Conservation (phyloP, 2,797 vertebrate genomes). For the Salmo trutta region DNA sequence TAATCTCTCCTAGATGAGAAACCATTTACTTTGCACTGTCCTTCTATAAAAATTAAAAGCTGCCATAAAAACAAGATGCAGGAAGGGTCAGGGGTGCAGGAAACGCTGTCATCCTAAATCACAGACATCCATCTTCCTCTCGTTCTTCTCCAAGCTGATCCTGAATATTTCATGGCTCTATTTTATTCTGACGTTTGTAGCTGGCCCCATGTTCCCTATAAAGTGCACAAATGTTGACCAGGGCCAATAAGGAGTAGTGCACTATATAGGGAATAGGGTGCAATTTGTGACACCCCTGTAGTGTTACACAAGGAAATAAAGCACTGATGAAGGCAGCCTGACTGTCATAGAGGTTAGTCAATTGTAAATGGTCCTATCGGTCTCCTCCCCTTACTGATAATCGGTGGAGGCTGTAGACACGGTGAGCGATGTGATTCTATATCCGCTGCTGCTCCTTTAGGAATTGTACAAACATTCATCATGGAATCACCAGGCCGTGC, state of each 20-base stretch:
- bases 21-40: constrained; percentile 89
- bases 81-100: constrained; percentile 24
- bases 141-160: constrained; percentile 75
- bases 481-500: constrained; percentile 89
- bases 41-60: constrained; percentile 93
- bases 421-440: constrained; percentile 83
- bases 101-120: constrained; percentile 83
- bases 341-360: constrained; percentile 95
- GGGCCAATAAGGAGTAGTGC: not conserved
- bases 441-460: constrained; percentile 83
- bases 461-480: constrained; percentile 92
- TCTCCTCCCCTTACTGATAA: constrained; percentile 89
- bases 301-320: constrained; percentile 94
- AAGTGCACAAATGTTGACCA: not conserved
- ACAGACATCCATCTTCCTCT: constrained; percentile 71
- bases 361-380: constrained; percentile 94
- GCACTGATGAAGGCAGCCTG: constrained; percentile 91
- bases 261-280: not conserved
- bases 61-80: constrained; percentile 86
- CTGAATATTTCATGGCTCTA: constrained; percentile 86
- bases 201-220: constrained; percentile 45
- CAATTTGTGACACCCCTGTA: constrained; percentile 29
- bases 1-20: constrained; percentile 78
- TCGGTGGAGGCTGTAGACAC: constrained; percentile 90
- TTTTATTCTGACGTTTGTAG: constrained; percentile 97